Percentiles rank a stretch among this genome's conserved stretches.
Evolutionary conservation across 2,797 vertebrate genomes (phyloP).

Genomic region (Pteropus rufus): DNA sequence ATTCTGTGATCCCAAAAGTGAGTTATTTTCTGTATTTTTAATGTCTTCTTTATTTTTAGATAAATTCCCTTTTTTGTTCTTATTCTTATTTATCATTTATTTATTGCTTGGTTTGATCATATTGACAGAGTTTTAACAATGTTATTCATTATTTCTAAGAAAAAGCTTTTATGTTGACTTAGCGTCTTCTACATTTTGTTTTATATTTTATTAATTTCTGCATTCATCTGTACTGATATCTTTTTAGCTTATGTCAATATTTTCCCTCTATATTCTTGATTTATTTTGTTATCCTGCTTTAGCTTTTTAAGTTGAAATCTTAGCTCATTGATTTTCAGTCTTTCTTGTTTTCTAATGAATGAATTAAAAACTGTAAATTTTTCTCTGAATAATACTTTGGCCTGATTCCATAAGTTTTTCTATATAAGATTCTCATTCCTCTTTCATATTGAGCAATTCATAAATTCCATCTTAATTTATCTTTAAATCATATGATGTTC

Average conservation of each 20-base stretch:
- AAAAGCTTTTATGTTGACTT: slow-evolving; percentile 1
- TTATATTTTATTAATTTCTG: not conserved
- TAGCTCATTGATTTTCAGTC: not conserved
- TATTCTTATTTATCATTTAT: not conserved
- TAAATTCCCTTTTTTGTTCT: not conserved
- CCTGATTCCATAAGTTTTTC: not conserved
- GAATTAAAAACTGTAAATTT: not conserved
- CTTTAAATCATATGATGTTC: not conserved
- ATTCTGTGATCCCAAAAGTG: not conserved
- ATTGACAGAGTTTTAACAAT: not conserved
- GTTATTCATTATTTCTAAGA: not conserved
- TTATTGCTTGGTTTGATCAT: not conserved
- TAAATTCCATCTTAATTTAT: not conserved
- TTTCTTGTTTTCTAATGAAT: slow-evolving; percentile 26
- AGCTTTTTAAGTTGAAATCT: not conserved
- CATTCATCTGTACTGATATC: not conserved
- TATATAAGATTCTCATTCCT: not conserved
- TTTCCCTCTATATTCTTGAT: not conserved
- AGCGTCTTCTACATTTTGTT: not conserved
- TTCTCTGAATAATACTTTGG: not conserved
- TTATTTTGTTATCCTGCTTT: not conserved
- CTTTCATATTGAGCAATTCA: not conserved
- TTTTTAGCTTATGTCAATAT: not conserved
- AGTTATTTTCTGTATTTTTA: not conserved
- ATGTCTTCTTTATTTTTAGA: not conserved